phyloP scores from a whole-genome alignment of 2,888 invertebrate genomes.

The Adineta ricciae region DNA sequence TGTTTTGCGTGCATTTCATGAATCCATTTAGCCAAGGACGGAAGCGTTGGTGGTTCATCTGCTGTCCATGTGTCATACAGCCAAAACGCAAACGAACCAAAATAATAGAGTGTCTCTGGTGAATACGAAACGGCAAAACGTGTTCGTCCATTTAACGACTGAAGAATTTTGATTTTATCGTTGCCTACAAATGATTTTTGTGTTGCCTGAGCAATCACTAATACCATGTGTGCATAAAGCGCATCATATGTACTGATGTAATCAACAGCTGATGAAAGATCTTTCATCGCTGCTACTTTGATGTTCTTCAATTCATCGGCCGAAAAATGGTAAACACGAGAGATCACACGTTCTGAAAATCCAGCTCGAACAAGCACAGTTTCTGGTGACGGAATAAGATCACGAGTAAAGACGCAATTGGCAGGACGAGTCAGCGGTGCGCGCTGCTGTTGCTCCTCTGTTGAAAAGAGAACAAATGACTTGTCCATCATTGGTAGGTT shows the following conservation, averaged over 20 bases:
- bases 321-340: background rate
- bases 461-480: background rate
- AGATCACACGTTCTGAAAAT: background rate
- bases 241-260: background rate
- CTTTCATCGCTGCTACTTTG: background rate
- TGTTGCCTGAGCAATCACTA: too few relatives aligned
- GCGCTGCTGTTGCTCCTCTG: background rate
- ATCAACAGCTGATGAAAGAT: background rate
- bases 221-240: too few relatives aligned
- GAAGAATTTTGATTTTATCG: background rate
- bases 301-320: background rate
- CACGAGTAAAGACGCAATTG: background rate
- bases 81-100: background rate
- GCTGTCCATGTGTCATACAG: background rate
- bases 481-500: background rate
- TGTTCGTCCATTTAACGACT: background rate
- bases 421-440: background rate
- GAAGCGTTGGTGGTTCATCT: background rate
- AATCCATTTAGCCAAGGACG: background rate
- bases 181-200: background rate
- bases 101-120: background rate
- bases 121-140: background rate
- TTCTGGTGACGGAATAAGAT: background rate
- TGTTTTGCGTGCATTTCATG: background rate
- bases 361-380: background rate